Evolutionary conservation across 2,888 invertebrate genomes (phyloP).

Genomic region (Trichopria drosophilae): DNA sequence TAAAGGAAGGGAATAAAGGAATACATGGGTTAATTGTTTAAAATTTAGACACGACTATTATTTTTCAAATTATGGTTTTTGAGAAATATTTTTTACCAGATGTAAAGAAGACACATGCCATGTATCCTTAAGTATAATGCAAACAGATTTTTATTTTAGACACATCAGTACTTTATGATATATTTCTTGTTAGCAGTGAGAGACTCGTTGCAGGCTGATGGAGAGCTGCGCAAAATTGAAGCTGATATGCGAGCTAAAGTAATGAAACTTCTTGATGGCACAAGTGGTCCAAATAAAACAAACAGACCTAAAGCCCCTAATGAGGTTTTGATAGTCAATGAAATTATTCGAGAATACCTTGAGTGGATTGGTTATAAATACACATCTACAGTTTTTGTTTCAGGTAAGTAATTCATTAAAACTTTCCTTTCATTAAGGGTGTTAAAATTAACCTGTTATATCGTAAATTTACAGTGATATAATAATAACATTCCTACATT

Average conservation of each 20-base stretch:
- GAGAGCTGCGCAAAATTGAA: constrained; percentile 50
- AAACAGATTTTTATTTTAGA: not conserved
- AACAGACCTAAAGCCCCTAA: constrained; percentile 45
- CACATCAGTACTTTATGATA: not conserved
- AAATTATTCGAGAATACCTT: constrained; percentile 69
- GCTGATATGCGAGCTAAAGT: constrained; percentile 55
- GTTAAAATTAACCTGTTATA: no score
- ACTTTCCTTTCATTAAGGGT: no score
- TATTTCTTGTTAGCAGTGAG: constrained; percentile 45
- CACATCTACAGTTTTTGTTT: constrained; percentile 63
- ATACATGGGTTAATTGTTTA: constrained; percentile 3
- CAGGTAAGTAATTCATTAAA: constrained; percentile 51
- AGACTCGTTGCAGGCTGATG: constrained; percentile 51
- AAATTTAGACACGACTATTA: no score
- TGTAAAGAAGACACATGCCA: no score
- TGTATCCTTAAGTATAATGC: not conserved
- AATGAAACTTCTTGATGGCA: constrained; percentile 50
- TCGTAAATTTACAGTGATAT: no score
- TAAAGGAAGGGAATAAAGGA: not conserved
- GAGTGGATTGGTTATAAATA: constrained; percentile 74
- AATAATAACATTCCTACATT: no score
- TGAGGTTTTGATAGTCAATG: constrained; percentile 63
- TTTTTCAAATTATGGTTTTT: no score
- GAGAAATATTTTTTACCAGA: no score
- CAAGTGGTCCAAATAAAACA: constrained; percentile 39